A percentile compares a stretch with the other conserved stretches of the same genome.
These are phyloP conservation scores for Physocephala rufipes DNA, from an alignment of 2,888 invertebrate species.

Conservation along the genomic window DNA sequence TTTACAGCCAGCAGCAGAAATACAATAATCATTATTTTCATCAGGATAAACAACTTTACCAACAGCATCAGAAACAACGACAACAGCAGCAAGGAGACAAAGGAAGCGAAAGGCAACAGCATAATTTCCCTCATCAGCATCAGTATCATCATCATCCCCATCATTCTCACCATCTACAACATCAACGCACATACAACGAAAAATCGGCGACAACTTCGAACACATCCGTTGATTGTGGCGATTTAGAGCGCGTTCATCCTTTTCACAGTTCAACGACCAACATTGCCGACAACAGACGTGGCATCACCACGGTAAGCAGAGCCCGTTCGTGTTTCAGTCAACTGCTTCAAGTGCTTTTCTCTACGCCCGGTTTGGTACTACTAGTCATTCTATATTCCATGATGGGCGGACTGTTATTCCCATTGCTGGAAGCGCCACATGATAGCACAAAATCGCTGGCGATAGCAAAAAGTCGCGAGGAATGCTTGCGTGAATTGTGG, in stretches of 20 bases:
- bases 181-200: constrained; percentile 26
- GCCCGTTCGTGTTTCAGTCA: constrained; percentile 52
- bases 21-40: constrained; percentile 14
- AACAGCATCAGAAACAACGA: constrained; percentile 24
- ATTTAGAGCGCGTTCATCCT: constrained; percentile 3
- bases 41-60: constrained; percentile 24
- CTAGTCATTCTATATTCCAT: constrained; percentile 79
- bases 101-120: too few relatives aligned
- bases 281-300: constrained; percentile 16
- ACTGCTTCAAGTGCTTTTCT: constrained; percentile 60
- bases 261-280: too few relatives aligned
- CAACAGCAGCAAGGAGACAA: constrained; percentile 27
- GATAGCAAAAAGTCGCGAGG: constrained; percentile 73
- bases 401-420: constrained; percentile 79
- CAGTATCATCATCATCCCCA: constrained; percentile 33
- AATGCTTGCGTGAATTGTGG: constrained; percentile 79
- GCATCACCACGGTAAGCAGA: constrained; percentile 5
- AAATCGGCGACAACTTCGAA: constrained; percentile 2
- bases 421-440: constrained; percentile 77
- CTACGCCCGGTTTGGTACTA: constrained; percentile 72
- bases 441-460: constrained; percentile 71
- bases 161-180: constrained; percentile 33
- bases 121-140: constrained; percentile 22
- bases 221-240: constrained; percentile 7
- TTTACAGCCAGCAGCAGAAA: constrained; percentile 12